These are phyloP conservation scores for Camelus bactrianus DNA, from an alignment of 2,113 vertebrate species.

Conservation along the genomic window DNA sequence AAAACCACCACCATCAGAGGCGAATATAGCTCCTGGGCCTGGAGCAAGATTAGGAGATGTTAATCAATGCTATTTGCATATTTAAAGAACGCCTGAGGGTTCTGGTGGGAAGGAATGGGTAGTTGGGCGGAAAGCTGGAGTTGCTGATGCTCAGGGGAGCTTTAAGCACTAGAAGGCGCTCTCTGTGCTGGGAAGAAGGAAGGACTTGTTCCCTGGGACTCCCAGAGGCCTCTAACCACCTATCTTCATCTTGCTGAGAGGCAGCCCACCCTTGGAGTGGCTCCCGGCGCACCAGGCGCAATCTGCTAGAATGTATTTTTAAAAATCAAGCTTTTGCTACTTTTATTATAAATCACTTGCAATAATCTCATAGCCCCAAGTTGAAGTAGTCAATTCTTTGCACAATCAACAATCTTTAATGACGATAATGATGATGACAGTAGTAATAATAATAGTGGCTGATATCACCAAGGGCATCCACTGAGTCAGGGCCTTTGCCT, in stretches of 20 bases:
- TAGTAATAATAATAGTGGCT: background rate
- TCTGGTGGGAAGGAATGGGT: background rate
- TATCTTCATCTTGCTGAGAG: background rate
- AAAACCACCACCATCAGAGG: background rate
- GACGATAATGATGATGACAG: background rate
- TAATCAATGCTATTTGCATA: background rate
- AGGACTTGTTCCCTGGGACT: background rate
- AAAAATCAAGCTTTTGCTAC: background rate
- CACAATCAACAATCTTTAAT: background rate
- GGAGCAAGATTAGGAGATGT: background rate
- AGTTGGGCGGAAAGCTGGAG: background rate
- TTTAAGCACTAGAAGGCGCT: background rate
- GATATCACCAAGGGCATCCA: background rate
- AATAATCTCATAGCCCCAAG: background rate
- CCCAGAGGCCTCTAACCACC: background rate
- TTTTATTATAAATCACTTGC: background rate
- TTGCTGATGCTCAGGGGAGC: background rate
- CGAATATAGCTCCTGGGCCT: background rate
- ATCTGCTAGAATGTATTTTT: background rate
- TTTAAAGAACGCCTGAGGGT: background rate
- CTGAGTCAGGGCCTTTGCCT: background rate
- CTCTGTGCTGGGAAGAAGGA: background rate
- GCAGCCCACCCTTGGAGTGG: background rate
- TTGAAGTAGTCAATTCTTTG: background rate
- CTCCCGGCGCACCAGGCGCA: background rate